Base-by-base conservation (phyloP, 2,888 invertebrate species). In the Cheiracanthium punctorium region DNA sequence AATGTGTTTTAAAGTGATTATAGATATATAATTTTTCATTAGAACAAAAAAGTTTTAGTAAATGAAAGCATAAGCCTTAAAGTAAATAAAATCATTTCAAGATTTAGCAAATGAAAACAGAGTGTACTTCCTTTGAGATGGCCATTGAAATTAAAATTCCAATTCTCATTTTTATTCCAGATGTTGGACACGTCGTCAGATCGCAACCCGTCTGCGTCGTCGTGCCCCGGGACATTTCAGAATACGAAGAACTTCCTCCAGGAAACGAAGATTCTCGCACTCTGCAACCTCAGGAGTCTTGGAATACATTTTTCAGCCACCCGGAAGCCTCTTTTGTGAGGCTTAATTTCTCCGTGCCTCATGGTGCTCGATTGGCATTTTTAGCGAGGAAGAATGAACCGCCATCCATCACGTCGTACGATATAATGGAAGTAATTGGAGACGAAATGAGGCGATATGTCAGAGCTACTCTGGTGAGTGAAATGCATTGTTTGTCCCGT, bases 231-330 rank as follows among this genome's bases (percentile, higher is more conserved):
- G 84, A 88, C 48, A 89, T 90, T 79, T 84, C 89, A 74, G 88
- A 88, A 37, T 82, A 90, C 67, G 90, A 89, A 84, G 90, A 90
- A 76, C 89, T 90, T 65, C 79, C 89, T 41, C 90, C 90, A 73
- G 89, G 89, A 84, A 90, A 89, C 92, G 95, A 96, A 91, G 93
- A 97, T 90, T 95, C 96, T 90, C 95, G 96, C 93, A 95, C 96
- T 93, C 96, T 98, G 91, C 95, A 96, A 91, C 95, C 98, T 89
- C 97, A 97, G 93, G 96, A 97, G 91, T 98, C 98, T 92, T 98
- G 98, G 98, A 97, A 97, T 92, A 96, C 97, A 95, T 97, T 97
- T 93, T 97, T 98, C 93, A 97, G 96, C 93, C 97, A 98, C 92
- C 96, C 96, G 88, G 96, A 97, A 92, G 95, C 97, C 80, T 96